These are phyloP conservation scores for Vicugna pacos DNA, from an alignment of 2,113 vertebrate species.

Conservation along the genomic window DNA sequence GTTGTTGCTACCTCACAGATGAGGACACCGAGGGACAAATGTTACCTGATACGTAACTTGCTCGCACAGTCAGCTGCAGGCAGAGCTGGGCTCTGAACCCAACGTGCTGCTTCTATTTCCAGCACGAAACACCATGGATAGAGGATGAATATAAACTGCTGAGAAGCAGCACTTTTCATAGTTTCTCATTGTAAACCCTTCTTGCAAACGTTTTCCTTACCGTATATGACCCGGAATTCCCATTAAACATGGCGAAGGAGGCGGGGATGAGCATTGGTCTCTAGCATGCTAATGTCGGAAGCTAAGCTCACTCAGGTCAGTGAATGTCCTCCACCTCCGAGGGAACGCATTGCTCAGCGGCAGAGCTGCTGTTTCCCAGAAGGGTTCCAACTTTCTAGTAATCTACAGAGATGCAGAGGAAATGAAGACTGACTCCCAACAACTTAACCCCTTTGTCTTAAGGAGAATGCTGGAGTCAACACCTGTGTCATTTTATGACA, in stretches of 20 bases:
- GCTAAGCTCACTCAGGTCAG: neutral
- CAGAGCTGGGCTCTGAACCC: neutral
- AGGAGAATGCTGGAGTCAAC: constrained; percentile 23
- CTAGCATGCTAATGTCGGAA: neutral
- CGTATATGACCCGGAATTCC: neutral
- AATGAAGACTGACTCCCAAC: neutral
- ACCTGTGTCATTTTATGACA: neutral
- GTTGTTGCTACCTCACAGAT: neutral
- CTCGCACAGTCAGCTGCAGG: neutral
- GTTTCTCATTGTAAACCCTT: neutral
- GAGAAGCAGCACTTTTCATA: too few species aligned
- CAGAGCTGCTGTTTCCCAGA: neutral
- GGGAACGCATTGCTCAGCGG: neutral
- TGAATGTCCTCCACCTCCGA: neutral
- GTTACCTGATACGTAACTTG: neutral
- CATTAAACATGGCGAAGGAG: neutral
- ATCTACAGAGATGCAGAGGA: neutral
- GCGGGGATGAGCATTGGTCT: neutral
- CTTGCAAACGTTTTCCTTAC: neutral
- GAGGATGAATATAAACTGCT: neutral
- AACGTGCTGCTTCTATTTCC: neutral
- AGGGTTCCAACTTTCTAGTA: neutral
- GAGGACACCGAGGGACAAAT: neutral
- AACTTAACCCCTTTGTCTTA: constrained; percentile 7
- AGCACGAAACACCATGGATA: neutral